Evolutionary conservation across 1,140 invertebrate species (phyloP).

Genomic region (Adoxophyes honmai): DNA sequence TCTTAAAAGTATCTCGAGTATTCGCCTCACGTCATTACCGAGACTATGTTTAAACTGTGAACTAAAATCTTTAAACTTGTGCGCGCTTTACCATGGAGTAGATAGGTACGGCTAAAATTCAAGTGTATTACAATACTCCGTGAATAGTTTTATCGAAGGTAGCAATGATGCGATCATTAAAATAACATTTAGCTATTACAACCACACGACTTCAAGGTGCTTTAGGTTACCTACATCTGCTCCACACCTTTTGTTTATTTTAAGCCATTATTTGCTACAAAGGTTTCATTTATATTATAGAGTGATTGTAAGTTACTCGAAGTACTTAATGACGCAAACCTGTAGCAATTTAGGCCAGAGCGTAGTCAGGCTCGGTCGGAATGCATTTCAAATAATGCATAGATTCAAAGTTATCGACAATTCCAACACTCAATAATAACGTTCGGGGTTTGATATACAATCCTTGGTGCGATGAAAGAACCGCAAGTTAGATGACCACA

Average conservation of each 20-base stretch:
- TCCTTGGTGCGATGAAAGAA: neutral
- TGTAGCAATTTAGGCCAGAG: conserved; percentile 46
- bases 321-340: conserved; percentile 34
- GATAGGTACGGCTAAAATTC: neutral
- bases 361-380: conserved; percentile 20
- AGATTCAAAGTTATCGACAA: too few relatives aligned
- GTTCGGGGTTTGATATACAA: neutral
- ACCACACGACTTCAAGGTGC: too few relatives aligned
- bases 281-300: neutral
- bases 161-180: too few relatives aligned
- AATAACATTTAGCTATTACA: too few relatives aligned
- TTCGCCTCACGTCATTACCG: conserved; percentile 1
- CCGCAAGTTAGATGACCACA: neutral
- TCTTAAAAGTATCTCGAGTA: conserved; percentile 15
- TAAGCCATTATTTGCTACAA: neutral
- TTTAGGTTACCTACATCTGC: too few relatives aligned
- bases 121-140: too few relatives aligned
- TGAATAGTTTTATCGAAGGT: too few relatives aligned
- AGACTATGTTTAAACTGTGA: neutral
- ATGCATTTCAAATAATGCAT: conserved; percentile 30
- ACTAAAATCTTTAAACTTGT: neutral
- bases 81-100: neutral
- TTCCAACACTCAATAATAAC: too few relatives aligned
- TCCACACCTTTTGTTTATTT: too few relatives aligned
- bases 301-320: conserved; percentile 2